Conservation (phyloP, 2,113 vertebrate species). For the Muscicapa adusta region DNA sequence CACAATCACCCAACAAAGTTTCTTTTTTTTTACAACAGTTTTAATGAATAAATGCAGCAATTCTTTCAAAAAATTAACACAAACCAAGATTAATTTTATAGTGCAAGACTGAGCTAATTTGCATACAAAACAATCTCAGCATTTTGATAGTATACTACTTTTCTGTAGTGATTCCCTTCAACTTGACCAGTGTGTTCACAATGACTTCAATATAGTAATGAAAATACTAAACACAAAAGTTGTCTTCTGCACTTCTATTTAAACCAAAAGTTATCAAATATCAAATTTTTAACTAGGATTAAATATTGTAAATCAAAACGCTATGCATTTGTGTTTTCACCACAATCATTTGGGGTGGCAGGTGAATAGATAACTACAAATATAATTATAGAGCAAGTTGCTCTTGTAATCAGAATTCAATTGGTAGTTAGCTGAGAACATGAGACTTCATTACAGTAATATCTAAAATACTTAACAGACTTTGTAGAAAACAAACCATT, state of each 20-base stretch:
- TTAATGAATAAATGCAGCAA: conserved; percentile 41
- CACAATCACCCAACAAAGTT: not conserved
- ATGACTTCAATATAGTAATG: not conserved
- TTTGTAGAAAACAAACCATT: not conserved
- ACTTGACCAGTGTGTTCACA: not conserved
- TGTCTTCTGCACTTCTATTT: not conserved
- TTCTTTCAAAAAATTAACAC: conserved; percentile 21
- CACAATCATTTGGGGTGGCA: not conserved
- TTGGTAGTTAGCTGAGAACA: not conserved
- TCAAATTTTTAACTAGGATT: not conserved
- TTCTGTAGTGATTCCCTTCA: conserved; percentile 12
- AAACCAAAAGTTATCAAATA: not conserved
- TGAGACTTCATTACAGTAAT: not conserved
- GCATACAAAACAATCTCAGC: not conserved
- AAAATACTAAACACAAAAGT: not conserved
- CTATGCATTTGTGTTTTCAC: not conserved
- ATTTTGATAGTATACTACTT: not conserved
- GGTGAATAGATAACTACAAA: not conserved
- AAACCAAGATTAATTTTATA: conserved; percentile 23
- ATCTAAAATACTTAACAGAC: not conserved
- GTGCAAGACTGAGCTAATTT: conserved; percentile 6
- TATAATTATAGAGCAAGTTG: not conserved
- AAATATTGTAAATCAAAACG: not conserved
- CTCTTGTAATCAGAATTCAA: not conserved
- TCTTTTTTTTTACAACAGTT: conserved; percentile 5